Base-by-base conservation (phyloP, 1,140 invertebrate genomes). In the Hycleus cichorii region DNA sequence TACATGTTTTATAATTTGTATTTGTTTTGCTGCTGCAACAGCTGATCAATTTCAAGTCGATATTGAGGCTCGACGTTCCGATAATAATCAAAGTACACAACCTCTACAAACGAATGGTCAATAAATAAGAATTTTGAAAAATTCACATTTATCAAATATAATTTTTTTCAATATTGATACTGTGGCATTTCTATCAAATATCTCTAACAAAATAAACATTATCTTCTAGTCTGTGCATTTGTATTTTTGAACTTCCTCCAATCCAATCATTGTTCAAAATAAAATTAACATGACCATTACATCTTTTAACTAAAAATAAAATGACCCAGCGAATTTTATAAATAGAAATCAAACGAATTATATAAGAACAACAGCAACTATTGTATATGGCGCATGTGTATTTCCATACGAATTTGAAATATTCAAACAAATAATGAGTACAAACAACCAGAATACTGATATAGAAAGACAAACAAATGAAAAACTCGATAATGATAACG, bases 401-500 rank as follows among this genome's bases (percentile, higher is more conserved):
- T 6, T 4, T 5, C 7, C 9, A 10, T 3, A 10, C 3, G 11
- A n/a, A 7, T 42, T 42, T 11, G 40, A 47, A n/a, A 47, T 5
- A 46, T 24, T 4, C 47, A 49, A 32, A 49, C 7, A 12, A 24
- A 26, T 49, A 32, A 38, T 8, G 26, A 6, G 11, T 8, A 42
- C 40, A 42, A 11, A 6, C 12, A 11, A 18, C 18, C 18, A 47
- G 2, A 6, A 47, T 11, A 42, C 4, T 39, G 26, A 47, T 39
- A 32, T 9, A 55, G 46, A 46, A 55, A 8, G 11, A 55, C 52
- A 18, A 55, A 39, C 10, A 10, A 42, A 56, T 39, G 61, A 60
- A 57, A 63, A 57, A 46, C 44, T 26, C 32, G 58, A 63, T n/a
- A 54, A 39, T 32, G 51, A 51, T 40, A 55, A 64, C 50, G 64